phyloP scores from a whole-genome alignment of 1,140 invertebrate genomes.

The Fopius arisanus region DNA sequence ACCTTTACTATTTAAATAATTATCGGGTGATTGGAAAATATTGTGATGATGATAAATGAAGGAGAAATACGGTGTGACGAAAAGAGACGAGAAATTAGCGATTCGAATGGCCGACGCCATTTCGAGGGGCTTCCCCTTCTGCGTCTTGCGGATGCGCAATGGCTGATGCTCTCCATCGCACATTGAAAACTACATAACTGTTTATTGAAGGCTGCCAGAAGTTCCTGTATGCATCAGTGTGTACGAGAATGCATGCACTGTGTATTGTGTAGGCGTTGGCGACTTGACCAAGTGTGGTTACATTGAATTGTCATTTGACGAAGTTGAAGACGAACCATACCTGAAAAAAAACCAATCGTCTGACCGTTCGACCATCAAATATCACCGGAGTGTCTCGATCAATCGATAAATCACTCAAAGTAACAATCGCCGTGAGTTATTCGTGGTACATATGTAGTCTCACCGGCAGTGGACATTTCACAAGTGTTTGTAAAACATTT shows the following conservation, averaged over 20 bases:
- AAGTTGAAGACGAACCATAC: background rate
- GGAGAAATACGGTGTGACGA: too few species aligned
- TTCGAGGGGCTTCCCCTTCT: background rate
- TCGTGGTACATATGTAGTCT: background rate
- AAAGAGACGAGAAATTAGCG: too few species aligned
- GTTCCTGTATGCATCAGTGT: background rate
- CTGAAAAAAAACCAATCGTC: background rate
- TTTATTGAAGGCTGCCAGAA: conserved; percentile 5
- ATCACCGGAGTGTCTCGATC: background rate
- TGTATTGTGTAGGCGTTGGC: conserved; percentile 60
- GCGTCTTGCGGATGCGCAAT: background rate
- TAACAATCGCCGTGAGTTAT: background rate
- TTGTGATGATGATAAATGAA: too few species aligned
- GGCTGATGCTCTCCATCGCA: background rate
- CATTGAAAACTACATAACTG: conserved; percentile 2
- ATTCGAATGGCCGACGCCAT: background rate
- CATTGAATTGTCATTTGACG: conserved; percentile 34
- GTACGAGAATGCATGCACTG: conserved; percentile 47
- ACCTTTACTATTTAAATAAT: too few species aligned
- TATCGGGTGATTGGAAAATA: too few species aligned
- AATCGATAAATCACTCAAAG: background rate
- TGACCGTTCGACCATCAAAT: background rate
- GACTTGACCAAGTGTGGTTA: conserved; percentile 47
- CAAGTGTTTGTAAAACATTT: conserved; percentile 16
- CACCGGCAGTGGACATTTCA: conserved; percentile 17